Conservation (phyloP, 35 echinoderm and acorn worm species). For the Strongylocentrotus purpuratus region DNA sequence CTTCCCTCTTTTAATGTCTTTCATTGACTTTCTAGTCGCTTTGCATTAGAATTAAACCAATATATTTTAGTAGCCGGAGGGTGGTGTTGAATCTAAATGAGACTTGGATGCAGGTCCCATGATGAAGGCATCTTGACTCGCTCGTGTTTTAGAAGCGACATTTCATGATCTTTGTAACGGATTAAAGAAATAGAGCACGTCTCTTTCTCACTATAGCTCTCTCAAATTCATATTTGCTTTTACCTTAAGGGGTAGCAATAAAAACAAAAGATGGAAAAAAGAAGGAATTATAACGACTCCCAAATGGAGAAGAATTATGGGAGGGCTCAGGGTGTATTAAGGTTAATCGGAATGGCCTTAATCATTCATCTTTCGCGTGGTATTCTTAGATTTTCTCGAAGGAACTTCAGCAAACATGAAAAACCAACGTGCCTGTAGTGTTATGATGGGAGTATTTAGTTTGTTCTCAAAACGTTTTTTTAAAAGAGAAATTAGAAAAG, state of each 20-base stretch:
- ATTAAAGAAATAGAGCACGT: conserved; percentile 9
- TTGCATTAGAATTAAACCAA: conserved; percentile 46
- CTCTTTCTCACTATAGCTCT: background rate
- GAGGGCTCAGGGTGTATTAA: background rate
- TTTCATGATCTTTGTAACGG: conserved; percentile 2
- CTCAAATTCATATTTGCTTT: conserved; percentile 5
- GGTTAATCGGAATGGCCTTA: background rate
- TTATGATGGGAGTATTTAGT: background rate
- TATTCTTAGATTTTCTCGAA: background rate
- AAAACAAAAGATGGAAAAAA: background rate
- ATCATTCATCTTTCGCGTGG: background rate
- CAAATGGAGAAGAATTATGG: background rate
- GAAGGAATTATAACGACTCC: background rate
- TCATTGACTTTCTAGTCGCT: conserved; percentile 31
- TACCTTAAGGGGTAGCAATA: background rate
- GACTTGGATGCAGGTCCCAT: background rate
- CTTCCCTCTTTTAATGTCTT: conserved; percentile 24
- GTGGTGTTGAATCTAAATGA: conserved; percentile 9
- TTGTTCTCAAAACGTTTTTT: background rate
- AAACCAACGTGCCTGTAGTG: background rate
- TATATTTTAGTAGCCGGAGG: conserved; percentile 31
- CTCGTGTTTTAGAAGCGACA: background rate
- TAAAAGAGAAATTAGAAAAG: background rate
- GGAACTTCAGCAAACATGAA: background rate
- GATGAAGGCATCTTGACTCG: background rate